Percentiles rank a stretch among this genome's conserved stretches.
Evolutionary conservation across 2,113 vertebrate species (phyloP).

Genomic region (Onychorhynchus coronatus): DNA sequence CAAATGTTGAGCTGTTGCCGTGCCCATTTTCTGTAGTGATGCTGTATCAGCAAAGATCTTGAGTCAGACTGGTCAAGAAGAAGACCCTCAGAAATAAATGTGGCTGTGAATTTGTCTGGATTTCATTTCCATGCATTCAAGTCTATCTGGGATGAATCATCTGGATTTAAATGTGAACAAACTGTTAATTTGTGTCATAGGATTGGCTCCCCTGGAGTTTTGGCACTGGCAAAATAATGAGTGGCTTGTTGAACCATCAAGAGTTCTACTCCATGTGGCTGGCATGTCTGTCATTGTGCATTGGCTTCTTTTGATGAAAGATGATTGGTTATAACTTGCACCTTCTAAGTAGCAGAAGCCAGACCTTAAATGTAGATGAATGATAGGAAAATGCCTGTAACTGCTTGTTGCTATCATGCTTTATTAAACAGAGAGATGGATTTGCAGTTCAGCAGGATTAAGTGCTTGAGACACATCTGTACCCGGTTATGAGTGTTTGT

Average conservation of each 20-base stretch:
- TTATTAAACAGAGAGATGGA: neutral
- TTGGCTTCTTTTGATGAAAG: neutral
- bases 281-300: accelerated
- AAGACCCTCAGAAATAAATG: neutral
- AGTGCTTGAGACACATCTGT: neutral
- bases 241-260: neutral
- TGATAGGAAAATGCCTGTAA: neutral
- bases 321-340: neutral
- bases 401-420: accelerated
- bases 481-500: neutral
- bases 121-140: neutral
- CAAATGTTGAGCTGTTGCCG: neutral
- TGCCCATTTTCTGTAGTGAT: neutral
- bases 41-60: neutral
- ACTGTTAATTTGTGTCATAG: neutral
- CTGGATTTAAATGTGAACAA: neutral
- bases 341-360: neutral
- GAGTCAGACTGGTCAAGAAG: neutral
- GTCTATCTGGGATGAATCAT: neutral
- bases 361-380: neutral
- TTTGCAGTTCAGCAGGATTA: neutral
- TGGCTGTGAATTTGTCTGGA: neutral
- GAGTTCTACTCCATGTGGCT: neutral
- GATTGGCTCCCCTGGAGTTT: neutral
- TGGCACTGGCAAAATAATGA: neutral